Evolutionary conservation across 2,113 vertebrate species (phyloP).

Genomic region (Cinclus cinclus): DNA sequence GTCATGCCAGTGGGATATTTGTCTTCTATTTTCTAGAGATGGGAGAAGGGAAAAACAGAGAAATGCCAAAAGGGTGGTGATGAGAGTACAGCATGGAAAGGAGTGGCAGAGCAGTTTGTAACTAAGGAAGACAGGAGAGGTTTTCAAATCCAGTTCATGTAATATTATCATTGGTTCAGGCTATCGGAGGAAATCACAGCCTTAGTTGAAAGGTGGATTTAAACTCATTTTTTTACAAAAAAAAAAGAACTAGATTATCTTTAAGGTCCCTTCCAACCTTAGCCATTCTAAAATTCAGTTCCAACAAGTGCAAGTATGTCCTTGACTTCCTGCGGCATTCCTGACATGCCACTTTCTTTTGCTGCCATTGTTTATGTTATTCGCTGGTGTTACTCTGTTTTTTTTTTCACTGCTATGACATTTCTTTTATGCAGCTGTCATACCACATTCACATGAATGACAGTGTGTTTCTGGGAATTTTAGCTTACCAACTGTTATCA

Average conservation of each 20-base stretch:
- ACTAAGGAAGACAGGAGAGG: not conserved
- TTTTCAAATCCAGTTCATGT: not conserved
- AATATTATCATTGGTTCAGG: not conserved
- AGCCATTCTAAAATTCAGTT: not conserved
- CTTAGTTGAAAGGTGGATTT: not conserved
- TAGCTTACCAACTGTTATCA: not conserved
- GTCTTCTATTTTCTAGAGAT: not conserved
- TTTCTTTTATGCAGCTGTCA: not conserved
- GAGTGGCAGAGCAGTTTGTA: not conserved
- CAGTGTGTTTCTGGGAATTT: not conserved
- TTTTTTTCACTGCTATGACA: not conserved
- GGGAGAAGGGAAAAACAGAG: not conserved
- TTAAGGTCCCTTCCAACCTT: not conserved
- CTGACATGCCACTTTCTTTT: fast-evolving
- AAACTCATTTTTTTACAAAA: not conserved
- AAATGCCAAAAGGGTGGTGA: not conserved
- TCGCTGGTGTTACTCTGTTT: not conserved
- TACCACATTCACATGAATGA: not conserved
- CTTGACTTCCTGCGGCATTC: not conserved
- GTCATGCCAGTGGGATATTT: not conserved
- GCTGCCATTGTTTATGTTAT: not conserved
- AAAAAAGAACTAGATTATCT: not conserved
- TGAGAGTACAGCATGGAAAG: not conserved
- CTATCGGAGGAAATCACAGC: not conserved
- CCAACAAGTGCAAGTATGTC: not conserved